Percentiles rank a stretch among this genome's conserved stretches.
phyloP scores from a whole-genome alignment of 2,113 vertebrate species.

The Crotalus helleri region DNA sequence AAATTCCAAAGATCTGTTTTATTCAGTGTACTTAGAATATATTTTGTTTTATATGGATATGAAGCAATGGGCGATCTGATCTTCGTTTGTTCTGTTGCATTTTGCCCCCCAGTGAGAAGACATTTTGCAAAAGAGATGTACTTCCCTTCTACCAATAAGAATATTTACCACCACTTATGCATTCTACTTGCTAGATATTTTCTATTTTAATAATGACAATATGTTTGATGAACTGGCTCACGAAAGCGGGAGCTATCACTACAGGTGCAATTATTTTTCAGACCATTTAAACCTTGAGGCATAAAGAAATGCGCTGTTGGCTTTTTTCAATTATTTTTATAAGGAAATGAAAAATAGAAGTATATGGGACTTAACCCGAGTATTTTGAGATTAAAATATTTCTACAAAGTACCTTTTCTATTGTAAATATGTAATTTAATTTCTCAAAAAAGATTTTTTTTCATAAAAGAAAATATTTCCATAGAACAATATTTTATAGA shows the following conservation, averaged over 20 bases:
- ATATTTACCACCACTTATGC: constrained; percentile 37
- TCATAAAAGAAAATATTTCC: constrained; percentile 68
- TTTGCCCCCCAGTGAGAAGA: constrained; percentile 53
- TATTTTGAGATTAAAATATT: constrained; percentile 64
- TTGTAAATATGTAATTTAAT: constrained; percentile 83
- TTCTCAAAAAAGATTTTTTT: constrained; percentile 63
- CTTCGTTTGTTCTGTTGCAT: constrained; percentile 28
- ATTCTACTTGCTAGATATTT: constrained; percentile 43
- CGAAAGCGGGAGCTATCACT: constrained; percentile 44
- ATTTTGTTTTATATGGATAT: constrained; percentile 13
- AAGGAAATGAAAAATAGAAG: constrained; percentile 49
- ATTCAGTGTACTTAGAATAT: constrained; percentile 29
- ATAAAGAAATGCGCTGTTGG: constrained; percentile 64
- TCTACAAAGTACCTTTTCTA: constrained; percentile 65
- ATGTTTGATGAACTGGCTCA: constrained; percentile 51
- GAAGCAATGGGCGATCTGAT: constrained; percentile 29
- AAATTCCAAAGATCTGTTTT: constrained; percentile 52
- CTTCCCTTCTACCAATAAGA: constrained; percentile 55
- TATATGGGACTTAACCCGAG: constrained; percentile 64
- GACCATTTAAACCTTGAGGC: constrained; percentile 50
- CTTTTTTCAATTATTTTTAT: constrained; percentile 66
- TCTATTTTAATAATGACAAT: constrained; percentile 52
- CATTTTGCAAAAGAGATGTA: constrained; percentile 54
- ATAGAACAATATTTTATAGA: constrained; percentile 77
- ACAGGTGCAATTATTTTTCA: constrained; percentile 58